phyloP scores from a whole-genome alignment of 2,113 vertebrate species.

The Sceloporus undulatus region DNA sequence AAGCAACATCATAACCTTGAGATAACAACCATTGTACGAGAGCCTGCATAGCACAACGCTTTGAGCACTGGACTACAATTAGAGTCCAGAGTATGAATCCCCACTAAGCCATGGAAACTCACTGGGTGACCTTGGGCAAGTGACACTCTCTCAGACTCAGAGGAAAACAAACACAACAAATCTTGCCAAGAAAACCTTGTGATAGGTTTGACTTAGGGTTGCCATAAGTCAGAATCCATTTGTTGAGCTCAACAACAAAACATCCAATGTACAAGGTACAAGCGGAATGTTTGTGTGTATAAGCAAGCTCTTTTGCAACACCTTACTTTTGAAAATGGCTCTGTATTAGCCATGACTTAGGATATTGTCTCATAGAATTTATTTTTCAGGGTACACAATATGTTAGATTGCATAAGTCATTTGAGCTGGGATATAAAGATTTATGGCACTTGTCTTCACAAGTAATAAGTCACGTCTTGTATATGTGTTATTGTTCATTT shows the following conservation, averaged over 20 bases:
- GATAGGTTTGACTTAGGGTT: no score
- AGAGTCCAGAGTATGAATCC: no score
- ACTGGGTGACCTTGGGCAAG: no score
- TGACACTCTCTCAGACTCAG: no score
- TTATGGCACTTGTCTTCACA: not conserved
- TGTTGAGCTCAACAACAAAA: no score
- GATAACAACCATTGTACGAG: not conserved
- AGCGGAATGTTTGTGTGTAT: not conserved
- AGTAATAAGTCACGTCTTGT: not conserved
- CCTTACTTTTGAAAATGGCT: not conserved
- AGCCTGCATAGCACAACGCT: no score
- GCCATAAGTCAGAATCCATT: no score
- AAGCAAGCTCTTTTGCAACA: not conserved
- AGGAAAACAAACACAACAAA: no score
- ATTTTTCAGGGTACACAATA: rapidly evolving
- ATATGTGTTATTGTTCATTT: not conserved
- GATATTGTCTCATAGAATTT: rapidly evolving
- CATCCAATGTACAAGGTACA: no score
- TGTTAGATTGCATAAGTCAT: rapidly evolving
- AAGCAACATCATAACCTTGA: not conserved
- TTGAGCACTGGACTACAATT: no score
- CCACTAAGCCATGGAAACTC: no score
- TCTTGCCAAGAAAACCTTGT: no score
- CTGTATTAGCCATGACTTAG: not conserved
- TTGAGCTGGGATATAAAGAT: not conserved